Percentiles rank a stretch among this genome's conserved stretches.
Conservation (phyloP, 2,797 vertebrate genomes). For the Trachurus trachurus region DNA sequence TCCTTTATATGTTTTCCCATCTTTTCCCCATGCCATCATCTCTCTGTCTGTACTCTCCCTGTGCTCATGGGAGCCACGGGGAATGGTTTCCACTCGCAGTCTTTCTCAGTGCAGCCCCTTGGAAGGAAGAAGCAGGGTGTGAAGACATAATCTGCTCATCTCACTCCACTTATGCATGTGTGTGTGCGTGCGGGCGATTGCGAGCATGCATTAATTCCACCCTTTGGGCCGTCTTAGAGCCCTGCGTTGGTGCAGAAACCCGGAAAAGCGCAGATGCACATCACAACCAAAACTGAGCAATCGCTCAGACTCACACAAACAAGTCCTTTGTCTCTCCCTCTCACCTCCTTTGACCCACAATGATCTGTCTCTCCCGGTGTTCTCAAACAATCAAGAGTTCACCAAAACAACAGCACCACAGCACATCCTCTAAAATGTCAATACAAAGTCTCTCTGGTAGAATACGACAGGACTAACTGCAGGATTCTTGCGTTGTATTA, state of each 20-base stretch:
- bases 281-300: slow-evolving; percentile 5
- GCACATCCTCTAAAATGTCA: not conserved
- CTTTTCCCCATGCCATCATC: slow-evolving; percentile 27
- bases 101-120: slow-evolving; percentile 7
- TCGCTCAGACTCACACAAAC: not conserved
- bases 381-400: not conserved
- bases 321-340: not conserved
- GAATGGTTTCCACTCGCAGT: slow-evolving; percentile 29
- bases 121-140: slow-evolving; percentile 34
- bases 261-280: slow-evolving; percentile 21
- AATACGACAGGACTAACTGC: too few species aligned
- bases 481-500: not conserved
- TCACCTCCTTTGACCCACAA: slow-evolving; percentile 11
- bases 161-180: slow-evolving; percentile 2
- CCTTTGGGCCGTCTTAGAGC: slow-evolving; percentile 23
- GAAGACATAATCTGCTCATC: slow-evolving; percentile 49
- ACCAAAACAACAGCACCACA: not conserved
- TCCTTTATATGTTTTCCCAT: slow-evolving; percentile 3
- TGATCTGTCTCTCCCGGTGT: not conserved
- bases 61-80: slow-evolving; percentile 12
- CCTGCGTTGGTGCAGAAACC: slow-evolving; percentile 17
- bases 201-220: slow-evolving; percentile 28
- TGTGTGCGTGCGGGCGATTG: slow-evolving; percentile 10
- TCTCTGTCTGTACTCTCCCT: slow-evolving; percentile 14
- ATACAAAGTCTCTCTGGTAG: not conserved